Conservation (phyloP, 1,140 invertebrate genomes). For the Bombus waltoni region DNA sequence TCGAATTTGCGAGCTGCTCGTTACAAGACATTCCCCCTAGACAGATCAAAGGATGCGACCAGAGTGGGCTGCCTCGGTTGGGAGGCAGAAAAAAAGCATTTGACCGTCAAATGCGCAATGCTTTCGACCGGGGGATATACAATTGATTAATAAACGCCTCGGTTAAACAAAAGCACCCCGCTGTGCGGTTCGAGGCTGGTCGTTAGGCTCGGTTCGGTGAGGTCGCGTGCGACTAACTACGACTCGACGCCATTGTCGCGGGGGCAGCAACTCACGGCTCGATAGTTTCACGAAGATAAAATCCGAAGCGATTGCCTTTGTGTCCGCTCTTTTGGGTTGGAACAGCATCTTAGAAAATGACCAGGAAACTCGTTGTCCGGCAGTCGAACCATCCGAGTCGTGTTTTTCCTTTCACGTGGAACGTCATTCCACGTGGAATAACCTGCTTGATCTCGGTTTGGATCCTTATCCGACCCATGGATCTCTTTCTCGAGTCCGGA, state of each 20-base stretch:
- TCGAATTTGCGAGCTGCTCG: background rate
- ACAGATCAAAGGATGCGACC: constrained; percentile 43
- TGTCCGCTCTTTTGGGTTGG: background rate
- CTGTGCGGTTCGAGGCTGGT: constrained; percentile 38
- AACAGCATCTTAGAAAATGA: background rate
- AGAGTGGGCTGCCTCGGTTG: background rate
- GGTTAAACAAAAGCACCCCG: constrained; percentile 64
- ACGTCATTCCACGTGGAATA: constrained; percentile 22
- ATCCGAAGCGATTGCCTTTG: constrained; percentile 23
- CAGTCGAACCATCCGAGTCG: background rate
- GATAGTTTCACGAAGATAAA: constrained; percentile 45
- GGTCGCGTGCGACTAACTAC: constrained; percentile 58
- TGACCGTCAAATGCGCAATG: constrained; percentile 51
- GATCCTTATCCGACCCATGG: constrained; percentile 34
- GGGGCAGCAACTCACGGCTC: constrained; percentile 20
- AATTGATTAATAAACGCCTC: constrained; percentile 60
- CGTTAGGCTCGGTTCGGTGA: constrained; percentile 22
- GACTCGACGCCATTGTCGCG: constrained; percentile 41
- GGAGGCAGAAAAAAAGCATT: constrained; percentile 16
- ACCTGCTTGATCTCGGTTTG: constrained; percentile 37
- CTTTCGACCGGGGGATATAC: constrained; percentile 12
- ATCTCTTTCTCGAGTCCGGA: constrained; percentile 40
- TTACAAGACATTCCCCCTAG: constrained; percentile 10
- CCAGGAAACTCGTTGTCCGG: background rate
- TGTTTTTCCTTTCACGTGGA: background rate